phyloP scores from a whole-genome alignment of 2,888 invertebrate species.

The Monopis laevigella region DNA sequence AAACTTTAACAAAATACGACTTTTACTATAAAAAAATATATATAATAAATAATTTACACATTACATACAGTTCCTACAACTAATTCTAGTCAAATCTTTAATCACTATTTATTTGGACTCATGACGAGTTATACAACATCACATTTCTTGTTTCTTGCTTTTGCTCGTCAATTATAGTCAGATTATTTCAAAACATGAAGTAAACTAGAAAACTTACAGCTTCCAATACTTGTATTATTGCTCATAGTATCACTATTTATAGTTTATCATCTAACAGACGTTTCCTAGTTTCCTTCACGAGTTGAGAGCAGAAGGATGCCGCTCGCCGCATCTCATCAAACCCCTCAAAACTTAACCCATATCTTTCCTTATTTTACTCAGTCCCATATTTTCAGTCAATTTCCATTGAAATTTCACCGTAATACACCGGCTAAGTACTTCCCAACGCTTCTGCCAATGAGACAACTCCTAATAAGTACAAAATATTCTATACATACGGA shows the following conservation, averaged over 20 bases:
- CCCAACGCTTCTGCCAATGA: not conserved
- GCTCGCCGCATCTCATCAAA: conserved; percentile 38
- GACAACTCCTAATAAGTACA: conserved; percentile 3
- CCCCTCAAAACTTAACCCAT: not conserved
- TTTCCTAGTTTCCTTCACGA: too few relatives aligned
- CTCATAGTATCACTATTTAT: too few relatives aligned
- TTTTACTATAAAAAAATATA: conserved; percentile 59
- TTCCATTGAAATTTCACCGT: conserved; percentile 59
- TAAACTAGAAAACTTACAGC: too few relatives aligned
- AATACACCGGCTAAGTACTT: too few relatives aligned
- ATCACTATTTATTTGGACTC: conserved; percentile 44
- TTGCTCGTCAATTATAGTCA: too few relatives aligned
- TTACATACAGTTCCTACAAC: conserved; percentile 56
- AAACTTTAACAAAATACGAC: conserved; percentile 68
- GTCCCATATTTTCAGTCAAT: conserved; percentile 64
- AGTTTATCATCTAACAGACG: too few relatives aligned
- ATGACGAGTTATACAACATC: too few relatives aligned
- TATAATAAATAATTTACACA: conserved; percentile 64
- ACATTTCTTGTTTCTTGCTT: too few relatives aligned
- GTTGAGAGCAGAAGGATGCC: conserved; percentile 43
- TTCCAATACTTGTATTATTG: too few relatives aligned
- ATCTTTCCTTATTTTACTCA: conserved; percentile 50
- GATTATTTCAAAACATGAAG: too few relatives aligned
- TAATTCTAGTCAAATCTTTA: conserved; percentile 56
- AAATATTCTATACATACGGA: too few relatives aligned